Evolutionary conservation across 2,888 invertebrate genomes (phyloP).

Genomic region (Antheraea assamensis): DNA sequence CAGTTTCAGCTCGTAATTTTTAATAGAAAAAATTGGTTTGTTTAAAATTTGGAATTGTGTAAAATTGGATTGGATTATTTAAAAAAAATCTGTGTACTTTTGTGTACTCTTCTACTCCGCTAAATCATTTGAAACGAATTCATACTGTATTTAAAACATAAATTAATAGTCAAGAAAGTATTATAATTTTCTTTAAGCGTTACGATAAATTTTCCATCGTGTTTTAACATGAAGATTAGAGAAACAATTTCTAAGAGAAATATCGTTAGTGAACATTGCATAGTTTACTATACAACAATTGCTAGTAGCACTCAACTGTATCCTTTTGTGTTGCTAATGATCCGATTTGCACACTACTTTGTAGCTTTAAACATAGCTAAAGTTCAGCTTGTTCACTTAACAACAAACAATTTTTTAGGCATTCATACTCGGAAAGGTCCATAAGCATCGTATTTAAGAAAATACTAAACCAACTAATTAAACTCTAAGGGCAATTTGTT

Average conservation of each 20-base stretch:
- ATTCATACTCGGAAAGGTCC: neutral
- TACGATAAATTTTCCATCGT: too few species aligned
- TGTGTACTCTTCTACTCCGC: too few species aligned
- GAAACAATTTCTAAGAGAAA: neutral
- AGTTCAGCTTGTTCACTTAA: neutral
- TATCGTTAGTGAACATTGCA: neutral
- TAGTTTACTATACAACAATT: neutral
- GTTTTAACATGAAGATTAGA: neutral
- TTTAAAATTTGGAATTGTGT: too few species aligned
- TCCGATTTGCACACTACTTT: conserved; percentile 8
- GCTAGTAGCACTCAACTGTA: neutral
- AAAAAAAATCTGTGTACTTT: too few species aligned
- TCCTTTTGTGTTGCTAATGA: conserved; percentile 3
- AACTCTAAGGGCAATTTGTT: neutral
- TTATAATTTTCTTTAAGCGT: too few species aligned
- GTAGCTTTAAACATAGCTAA: neutral
- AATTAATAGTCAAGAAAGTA: too few species aligned
- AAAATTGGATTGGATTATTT: too few species aligned
- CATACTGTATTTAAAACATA: too few species aligned
- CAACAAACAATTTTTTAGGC: neutral
- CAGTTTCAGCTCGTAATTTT: too few species aligned
- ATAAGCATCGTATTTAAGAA: neutral
- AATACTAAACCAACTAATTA: neutral
- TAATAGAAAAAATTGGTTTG: too few species aligned
- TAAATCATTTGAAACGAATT: too few species aligned